phyloP scores from a whole-genome alignment of 2,113 vertebrate species.

The Crotalus viridis region DNA sequence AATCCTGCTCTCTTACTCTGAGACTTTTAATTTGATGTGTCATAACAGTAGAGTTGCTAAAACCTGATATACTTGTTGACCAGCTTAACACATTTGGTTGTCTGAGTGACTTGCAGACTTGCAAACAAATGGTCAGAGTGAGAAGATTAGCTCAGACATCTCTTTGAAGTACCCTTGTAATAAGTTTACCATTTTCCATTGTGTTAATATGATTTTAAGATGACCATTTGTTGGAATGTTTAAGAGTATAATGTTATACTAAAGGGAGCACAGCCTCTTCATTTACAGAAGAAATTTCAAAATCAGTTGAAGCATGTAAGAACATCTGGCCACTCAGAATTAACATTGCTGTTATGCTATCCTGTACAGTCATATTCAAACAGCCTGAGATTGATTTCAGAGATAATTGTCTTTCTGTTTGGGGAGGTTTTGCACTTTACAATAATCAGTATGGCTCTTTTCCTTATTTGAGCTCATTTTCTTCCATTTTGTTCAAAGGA shows the following conservation, averaged over 20 bases:
- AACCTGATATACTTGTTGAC: constrained; percentile 65
- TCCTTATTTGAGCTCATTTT: background rate
- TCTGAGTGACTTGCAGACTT: constrained; percentile 45
- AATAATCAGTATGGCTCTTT: background rate
- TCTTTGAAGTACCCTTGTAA: background rate
- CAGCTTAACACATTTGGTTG: constrained; percentile 52
- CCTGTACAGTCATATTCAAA: background rate
- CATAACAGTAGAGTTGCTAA: constrained; percentile 55
- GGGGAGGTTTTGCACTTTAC: background rate
- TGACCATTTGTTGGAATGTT: background rate
- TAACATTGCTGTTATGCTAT: background rate
- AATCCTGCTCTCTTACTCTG: constrained; percentile 44
- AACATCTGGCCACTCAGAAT: background rate
- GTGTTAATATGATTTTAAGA: background rate
- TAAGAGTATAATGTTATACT: background rate
- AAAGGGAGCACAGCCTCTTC: background rate
- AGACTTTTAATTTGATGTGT: constrained; percentile 60
- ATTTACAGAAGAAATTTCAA: background rate
- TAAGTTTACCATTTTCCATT: background rate
- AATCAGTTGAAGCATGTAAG: background rate
- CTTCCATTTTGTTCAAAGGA: background rate
- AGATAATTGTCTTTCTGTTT: background rate
- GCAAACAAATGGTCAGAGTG: constrained; percentile 31
- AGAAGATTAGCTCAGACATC: background rate
- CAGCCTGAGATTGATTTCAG: background rate